Percentiles rank a stretch among this genome's conserved stretches.
These are phyloP conservation scores for Cistogaster globosa DNA, from an alignment of 2,888 invertebrate genomes.

Conservation along the genomic window DNA sequence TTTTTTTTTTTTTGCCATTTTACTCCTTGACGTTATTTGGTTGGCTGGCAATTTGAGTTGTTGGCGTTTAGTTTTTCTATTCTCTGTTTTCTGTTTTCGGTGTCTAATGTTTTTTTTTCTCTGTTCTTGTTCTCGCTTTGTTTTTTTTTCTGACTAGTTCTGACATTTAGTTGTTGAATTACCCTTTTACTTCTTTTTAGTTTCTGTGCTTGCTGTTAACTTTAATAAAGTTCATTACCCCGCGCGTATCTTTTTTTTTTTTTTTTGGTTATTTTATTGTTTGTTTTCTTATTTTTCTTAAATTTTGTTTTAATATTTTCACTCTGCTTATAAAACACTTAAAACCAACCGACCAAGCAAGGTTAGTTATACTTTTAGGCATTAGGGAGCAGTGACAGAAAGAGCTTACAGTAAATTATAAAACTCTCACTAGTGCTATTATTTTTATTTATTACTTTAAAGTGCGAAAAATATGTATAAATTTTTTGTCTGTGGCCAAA, in stretches of 20 bases:
- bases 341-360: constrained; percentile 44
- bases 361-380: constrained; percentile 59
- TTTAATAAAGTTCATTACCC: constrained; percentile 69
- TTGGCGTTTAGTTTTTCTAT: constrained; percentile 34
- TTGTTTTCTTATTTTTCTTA: constrained; percentile 30
- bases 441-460: constrained; percentile 37
- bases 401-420: constrained; percentile 20
- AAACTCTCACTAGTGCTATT: constrained; percentile 63
- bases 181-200: constrained; percentile 66
- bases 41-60: constrained; percentile 60
- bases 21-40: constrained; percentile 63
- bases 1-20: neutral
- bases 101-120: constrained; percentile 47
- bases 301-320: constrained; percentile 56
- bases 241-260: constrained; percentile 43
- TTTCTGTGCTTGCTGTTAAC: constrained; percentile 52
- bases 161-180: constrained; percentile 66
- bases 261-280: constrained; percentile 13
- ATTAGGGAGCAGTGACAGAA: neutral
- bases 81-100: constrained; percentile 6
- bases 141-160: neutral
- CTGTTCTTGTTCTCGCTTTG: neutral
- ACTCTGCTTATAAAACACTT: constrained; percentile 68
- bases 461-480: neutral
- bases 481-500: neutral